Base-by-base conservation (phyloP, 2,888 invertebrate genomes). In the Lamellibrachia satsuma region DNA sequence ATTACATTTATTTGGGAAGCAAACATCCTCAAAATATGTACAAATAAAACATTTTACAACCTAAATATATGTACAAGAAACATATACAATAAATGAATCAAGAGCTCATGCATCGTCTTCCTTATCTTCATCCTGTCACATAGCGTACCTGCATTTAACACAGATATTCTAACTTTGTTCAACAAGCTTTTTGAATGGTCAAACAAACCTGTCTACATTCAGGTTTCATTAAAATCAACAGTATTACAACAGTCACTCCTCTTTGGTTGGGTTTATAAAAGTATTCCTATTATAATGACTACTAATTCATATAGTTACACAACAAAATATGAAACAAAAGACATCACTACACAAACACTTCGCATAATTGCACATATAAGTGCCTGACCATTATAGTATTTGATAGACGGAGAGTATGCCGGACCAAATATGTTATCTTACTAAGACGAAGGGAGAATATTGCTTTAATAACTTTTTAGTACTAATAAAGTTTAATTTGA, bases 21-120 rank as follows among this genome's bases (percentile, higher is more conserved):
- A 75, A 75, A 75, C 75, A 22, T 75, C 75, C n/a, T 75, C 75
- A 75, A 75, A 75, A 75, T 75, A 75, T 75, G 75, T 75, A 75
- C 75, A 75, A 75, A 75, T 75, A 22, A 22, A 22, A 11, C 22
- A 75, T 22, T 75, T 4, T 75, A 75, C 75, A 75, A 75, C 75
- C 39, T 75, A 75, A 75, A 75, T 2, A 75, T 75, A 4, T 75
- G 6, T 75, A 75, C 75, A 75, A 22, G 75, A 75, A 75, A 75
- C 75, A 75, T 39, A n/a, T 75, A n/a, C 15, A 75, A n/a, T 75
- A n/a, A 75, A 75, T 75, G 1, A 75, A 15, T 75, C 75, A 75
- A 22, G 3, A 75, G 75, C 15, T 22, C 75, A 15, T 75, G 15
- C 75, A 75, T 75, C 15, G n/a, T 75, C 75, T 22, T 75, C 75